phyloP scores from a whole-genome alignment of 2,888 invertebrate genomes.

The Quadroppia sp. region DNA sequence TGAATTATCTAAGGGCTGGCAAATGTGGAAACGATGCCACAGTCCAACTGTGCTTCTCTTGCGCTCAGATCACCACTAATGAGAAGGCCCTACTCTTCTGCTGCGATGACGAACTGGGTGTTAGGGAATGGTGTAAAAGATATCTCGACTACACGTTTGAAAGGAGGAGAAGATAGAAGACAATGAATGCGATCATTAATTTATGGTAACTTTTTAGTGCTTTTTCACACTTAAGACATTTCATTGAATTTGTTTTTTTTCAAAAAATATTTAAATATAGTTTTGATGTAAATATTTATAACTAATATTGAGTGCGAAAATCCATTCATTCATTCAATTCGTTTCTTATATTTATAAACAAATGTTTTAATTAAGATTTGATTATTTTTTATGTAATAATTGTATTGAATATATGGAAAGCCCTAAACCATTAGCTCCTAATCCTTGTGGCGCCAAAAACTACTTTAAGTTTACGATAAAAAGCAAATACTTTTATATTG shows the following conservation, averaged over 20 bases:
- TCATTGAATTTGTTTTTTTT: too few relatives aligned
- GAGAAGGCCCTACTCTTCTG: constrained; percentile 35
- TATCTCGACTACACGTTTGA: constrained; percentile 29
- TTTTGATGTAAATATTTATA: too few relatives aligned
- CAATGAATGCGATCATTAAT: background rate
- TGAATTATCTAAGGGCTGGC: background rate
- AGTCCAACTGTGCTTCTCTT: background rate
- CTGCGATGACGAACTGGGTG: constrained; percentile 27
- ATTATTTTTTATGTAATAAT: background rate
- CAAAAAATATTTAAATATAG: too few relatives aligned
- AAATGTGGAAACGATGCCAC: constrained; percentile 11
- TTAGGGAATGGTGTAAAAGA: constrained; percentile 27
- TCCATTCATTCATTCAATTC: too few relatives aligned
- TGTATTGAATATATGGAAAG: background rate
- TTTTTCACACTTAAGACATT: too few relatives aligned
- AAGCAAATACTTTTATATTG: too few relatives aligned
- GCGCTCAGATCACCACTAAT: constrained; percentile 26
- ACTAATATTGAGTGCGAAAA: too few relatives aligned
- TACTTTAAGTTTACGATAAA: background rate
- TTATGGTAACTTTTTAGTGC: background rate
- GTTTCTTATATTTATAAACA: background rate
- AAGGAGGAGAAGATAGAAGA: background rate
- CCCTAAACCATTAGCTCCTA: background rate
- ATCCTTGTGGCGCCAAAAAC: background rate
- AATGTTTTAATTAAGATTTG: background rate